A percentile compares a stretch with the other conserved stretches of the same genome.
Evolutionary conservation across 2,888 invertebrate species (phyloP).

Genomic region (Meiosimyza platycephala): DNA sequence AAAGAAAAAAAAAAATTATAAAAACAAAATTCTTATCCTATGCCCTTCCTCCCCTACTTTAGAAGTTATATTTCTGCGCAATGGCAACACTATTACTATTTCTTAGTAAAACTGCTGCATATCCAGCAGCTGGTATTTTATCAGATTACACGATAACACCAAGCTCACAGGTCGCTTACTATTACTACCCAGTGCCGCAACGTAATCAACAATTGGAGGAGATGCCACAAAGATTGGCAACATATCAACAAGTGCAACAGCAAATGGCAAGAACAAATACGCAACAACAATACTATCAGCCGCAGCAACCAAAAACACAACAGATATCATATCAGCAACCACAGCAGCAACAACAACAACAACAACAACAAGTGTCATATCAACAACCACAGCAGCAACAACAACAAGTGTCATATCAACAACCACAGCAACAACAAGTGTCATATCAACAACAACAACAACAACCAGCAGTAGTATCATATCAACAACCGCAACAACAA

Average conservation of each 20-base stretch:
- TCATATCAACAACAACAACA: constrained; percentile 21
- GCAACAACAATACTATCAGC: neutral
- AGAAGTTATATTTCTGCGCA: constrained; percentile 14
- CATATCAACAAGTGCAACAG: neutral
- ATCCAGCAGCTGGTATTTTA: constrained; percentile 37
- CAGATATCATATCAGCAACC: too few species aligned
- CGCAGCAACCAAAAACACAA: neutral
- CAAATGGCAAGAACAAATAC: neutral
- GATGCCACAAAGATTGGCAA: neutral
- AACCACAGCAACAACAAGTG: neutral
- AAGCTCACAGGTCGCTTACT: constrained; percentile 50
- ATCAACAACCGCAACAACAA: constrained; percentile 31
- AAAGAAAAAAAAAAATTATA: constrained; percentile 13
- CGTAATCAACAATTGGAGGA: neutral
- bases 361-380: neutral
- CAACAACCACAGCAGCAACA: constrained; percentile 6
- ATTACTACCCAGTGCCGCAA: constrained; percentile 56
- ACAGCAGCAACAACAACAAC: neutral
- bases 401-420: neutral
- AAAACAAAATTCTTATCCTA: neutral
- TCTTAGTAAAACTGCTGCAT: constrained; percentile 34
- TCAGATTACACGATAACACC: constrained; percentile 48
- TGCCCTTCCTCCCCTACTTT: neutral
- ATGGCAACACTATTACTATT: constrained; percentile 41
- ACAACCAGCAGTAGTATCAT: neutral